These are phyloP conservation scores for Heteromurus nitidus DNA, from an alignment of 2,888 invertebrate genomes.

Conservation along the genomic window DNA sequence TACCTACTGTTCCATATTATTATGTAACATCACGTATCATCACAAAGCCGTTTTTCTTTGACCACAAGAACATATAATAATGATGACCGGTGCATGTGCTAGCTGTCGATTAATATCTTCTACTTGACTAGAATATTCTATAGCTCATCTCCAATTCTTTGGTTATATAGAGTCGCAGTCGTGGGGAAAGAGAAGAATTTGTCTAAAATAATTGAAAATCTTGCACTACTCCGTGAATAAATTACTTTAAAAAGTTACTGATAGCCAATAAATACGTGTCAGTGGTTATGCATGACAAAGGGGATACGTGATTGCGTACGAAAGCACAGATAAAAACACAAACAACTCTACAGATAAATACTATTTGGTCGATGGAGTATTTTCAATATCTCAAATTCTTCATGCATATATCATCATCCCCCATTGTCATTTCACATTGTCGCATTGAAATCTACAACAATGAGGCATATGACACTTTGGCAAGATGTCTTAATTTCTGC, in stretches of 20 bases:
- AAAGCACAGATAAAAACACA: no score
- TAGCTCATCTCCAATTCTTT: no score
- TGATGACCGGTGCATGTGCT: conserved; percentile 44
- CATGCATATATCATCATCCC: no score
- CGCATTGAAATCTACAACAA: not conserved
- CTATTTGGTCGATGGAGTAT: no score
- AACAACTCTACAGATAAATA: no score
- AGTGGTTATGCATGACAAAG: not conserved
- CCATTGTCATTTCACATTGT: no score
- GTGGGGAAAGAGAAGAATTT: not conserved
- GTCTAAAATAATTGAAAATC: conserved; percentile 22
- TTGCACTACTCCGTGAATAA: conserved; percentile 1
- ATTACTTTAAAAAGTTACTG: conserved; percentile 7
- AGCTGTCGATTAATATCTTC: conserved; percentile 56
- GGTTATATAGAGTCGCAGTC: not conserved
- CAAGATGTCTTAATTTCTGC: conserved; percentile 1
- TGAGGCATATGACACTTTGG: not conserved
- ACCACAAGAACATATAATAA: not conserved
- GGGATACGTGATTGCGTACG: not conserved
- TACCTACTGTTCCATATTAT: conserved; percentile 25
- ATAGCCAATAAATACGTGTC: conserved; percentile 32
- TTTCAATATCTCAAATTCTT: no score
- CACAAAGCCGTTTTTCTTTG: conserved; percentile 15
- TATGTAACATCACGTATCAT: conserved; percentile 57
- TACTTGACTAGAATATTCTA: conserved; percentile 44